Conservation (phyloP, 2,113 vertebrate species). For the Protobothrops mucrosquamatus region DNA sequence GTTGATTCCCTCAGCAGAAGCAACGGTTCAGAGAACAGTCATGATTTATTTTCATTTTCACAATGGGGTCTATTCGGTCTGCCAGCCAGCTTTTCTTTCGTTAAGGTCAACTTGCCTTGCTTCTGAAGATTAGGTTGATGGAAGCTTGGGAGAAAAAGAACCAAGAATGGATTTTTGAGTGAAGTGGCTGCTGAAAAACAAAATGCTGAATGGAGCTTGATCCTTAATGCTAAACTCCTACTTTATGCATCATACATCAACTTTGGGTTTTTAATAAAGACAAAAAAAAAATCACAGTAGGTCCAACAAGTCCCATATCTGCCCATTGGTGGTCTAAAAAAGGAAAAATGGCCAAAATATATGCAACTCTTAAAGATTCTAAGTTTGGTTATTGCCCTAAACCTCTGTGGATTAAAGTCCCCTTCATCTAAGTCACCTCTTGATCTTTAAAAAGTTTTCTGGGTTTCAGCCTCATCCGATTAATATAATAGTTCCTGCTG, state of each 20-base stretch:
- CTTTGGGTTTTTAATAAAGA: background rate
- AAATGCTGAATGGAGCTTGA: background rate
- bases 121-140: background rate
- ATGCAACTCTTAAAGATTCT: background rate
- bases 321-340: background rate
- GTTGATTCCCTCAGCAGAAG: conserved; percentile 10
- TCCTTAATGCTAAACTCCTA: background rate
- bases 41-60: background rate
- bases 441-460: background rate
- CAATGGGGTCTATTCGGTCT: too few species aligned
- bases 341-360: background rate
- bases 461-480: background rate
- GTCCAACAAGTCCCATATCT: background rate
- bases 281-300: background rate
- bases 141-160: background rate
- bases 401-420: background rate
- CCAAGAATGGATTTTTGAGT: background rate
- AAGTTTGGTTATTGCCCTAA: background rate
- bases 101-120: background rate
- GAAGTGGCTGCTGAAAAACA: background rate
- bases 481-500: background rate
- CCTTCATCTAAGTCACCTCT: background rate
- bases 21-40: background rate
- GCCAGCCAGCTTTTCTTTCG: background rate
- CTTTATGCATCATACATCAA: background rate